phyloP scores from a whole-genome alignment of 2,113 vertebrate genomes.

The Odobenus rosmarus region DNA sequence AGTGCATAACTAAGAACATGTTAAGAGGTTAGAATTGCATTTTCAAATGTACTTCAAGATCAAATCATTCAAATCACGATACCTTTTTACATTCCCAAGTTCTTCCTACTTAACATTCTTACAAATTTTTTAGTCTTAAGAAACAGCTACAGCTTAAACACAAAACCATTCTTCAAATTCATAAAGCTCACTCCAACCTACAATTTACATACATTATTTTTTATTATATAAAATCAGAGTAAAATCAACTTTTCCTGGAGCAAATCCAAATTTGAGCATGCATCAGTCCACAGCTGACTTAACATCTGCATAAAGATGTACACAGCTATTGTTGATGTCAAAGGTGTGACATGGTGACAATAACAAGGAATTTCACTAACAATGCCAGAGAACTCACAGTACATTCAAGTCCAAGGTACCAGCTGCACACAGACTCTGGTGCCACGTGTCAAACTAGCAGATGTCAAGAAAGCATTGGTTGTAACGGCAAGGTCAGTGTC shows the following conservation, averaged over 20 bases:
- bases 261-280: not conserved
- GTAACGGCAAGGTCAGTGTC: conserved; percentile 64
- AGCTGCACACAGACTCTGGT: conserved; percentile 38
- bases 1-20: not conserved
- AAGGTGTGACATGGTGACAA: conserved; percentile 16
- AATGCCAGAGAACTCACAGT: conserved; percentile 64
- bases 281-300: conserved; percentile 16
- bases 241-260: conserved; percentile 47
- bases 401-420: conserved; percentile 54
- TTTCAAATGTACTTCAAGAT: conserved; percentile 54
- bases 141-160: not conserved
- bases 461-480: conserved; percentile 67
- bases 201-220: conserved; percentile 36
- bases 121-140: not conserved
- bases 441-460: conserved; percentile 59
- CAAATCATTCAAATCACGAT: not conserved
- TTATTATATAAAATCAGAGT: conserved; percentile 19
- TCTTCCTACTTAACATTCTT: not conserved
- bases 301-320: not conserved
- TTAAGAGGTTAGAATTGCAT: not conserved
- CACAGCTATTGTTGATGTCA: not conserved
- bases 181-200: not conserved
- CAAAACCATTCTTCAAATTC: conserved; percentile 47
- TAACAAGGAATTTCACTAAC: conserved; percentile 37
- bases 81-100: not conserved